Percentiles rank a stretch among this genome's conserved stretches.
Conservation (phyloP, 2,797 vertebrate species). For the Odontamblyopus rebecca region DNA sequence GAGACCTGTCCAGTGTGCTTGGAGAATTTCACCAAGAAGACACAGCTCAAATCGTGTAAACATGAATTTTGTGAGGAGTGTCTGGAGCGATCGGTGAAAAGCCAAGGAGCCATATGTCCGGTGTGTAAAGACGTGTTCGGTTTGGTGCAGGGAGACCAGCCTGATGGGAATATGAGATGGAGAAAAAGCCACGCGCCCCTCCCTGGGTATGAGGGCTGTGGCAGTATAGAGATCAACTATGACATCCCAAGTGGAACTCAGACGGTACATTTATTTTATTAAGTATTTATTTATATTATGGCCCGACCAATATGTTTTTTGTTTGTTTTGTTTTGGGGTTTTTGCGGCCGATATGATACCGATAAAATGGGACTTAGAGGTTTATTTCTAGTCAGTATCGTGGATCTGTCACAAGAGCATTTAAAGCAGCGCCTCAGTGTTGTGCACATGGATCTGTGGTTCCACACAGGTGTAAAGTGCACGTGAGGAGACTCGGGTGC, state of each 20-base stretch:
- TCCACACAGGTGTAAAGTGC: too few species aligned
- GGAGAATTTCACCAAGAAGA: slow-evolving; percentile 42
- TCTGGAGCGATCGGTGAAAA: fast-evolving
- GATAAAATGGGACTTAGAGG: too few species aligned
- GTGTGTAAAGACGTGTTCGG: slow-evolving; percentile 73
- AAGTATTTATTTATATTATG: too few species aligned
- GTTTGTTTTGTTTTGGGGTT: too few species aligned
- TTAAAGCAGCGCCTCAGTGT: too few species aligned
- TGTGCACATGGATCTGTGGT: too few species aligned
- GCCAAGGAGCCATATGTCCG: slow-evolving; percentile 60
- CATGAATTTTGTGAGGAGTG: slow-evolving; percentile 72
- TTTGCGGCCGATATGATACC: too few species aligned
- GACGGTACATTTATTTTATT: slow-evolving; percentile 56
- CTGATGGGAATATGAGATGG: slow-evolving; percentile 28
- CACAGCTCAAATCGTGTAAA: slow-evolving; percentile 49
- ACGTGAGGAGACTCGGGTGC: too few species aligned
- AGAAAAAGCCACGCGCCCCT: fast-evolving
- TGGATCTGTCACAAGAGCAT: too few species aligned
- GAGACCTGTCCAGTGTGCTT: slow-evolving; percentile 64
- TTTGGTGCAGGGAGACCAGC: slow-evolving; percentile 66
- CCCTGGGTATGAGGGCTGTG: slow-evolving; percentile 14
- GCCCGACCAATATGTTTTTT: too few species aligned
- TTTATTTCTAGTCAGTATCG: too few species aligned
- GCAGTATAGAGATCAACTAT: slow-evolving; percentile 51
- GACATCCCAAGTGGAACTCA: slow-evolving; percentile 43